Conservation (phyloP, 64 coral and sea anemone genomes). For the Trachythela sp. region DNA sequence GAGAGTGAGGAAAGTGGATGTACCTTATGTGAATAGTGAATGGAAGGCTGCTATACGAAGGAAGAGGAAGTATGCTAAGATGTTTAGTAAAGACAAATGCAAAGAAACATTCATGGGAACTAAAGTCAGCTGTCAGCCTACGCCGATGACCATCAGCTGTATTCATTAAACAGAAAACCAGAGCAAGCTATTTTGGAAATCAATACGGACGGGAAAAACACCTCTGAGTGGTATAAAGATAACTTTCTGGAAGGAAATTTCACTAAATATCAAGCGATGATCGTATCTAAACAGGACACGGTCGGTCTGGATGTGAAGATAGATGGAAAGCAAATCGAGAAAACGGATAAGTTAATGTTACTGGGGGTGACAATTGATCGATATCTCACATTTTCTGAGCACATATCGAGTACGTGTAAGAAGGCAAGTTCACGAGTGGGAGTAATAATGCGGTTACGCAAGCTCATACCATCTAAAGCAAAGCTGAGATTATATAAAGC, state of each 20-base stretch:
- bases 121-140: not conserved
- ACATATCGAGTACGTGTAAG: not conserved
- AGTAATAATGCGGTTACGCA: not conserved
- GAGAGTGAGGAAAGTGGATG: conserved; percentile 23
- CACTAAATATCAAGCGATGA: not conserved
- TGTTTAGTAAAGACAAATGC: not conserved
- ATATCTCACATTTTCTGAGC: not conserved
- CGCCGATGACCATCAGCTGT: conserved; percentile 11
- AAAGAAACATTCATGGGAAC: not conserved
- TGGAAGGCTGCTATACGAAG: conserved; percentile 35
- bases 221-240: not conserved
- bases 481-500: not conserved
- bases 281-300: not conserved
- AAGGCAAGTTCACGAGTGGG: not conserved
- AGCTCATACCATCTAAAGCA: not conserved
- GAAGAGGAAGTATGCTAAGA: conserved; percentile 38
- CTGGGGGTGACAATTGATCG: not conserved
- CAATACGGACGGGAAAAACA: conserved; percentile 1
- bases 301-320: conserved; percentile 1
- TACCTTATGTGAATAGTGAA: conserved; percentile 27
- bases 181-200: not conserved
- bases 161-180: conserved; percentile 11
- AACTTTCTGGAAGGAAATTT: conserved; percentile 2
- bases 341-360: not conserved
- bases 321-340: not conserved